A percentile compares a stretch with the other conserved stretches of the same genome.
Evolutionary conservation across 2,797 vertebrate genomes (phyloP).

Genomic region (Labeo calbasu): DNA sequence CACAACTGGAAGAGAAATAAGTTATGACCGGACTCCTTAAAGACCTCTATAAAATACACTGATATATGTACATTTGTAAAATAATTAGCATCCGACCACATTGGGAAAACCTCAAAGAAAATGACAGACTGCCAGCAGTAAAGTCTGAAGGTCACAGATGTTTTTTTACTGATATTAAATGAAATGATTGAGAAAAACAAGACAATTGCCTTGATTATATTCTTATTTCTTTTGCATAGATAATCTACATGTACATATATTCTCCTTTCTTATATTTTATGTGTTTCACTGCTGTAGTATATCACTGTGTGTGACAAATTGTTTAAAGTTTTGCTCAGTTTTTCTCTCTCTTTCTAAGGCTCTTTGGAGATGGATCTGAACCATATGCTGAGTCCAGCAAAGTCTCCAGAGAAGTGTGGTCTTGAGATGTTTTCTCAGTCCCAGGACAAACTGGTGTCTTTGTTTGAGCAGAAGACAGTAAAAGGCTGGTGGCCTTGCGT

Average conservation of each 20-base stretch:
- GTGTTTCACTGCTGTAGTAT: constrained; percentile 21
- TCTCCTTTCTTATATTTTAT: neutral
- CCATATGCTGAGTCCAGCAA: constrained; percentile 89
- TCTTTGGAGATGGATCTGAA: constrained; percentile 93
- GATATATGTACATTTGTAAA: constrained; percentile 50
- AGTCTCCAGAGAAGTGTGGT: constrained; percentile 87
- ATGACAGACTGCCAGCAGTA: constrained; percentile 31
- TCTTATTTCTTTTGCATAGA: neutral
- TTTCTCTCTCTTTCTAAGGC: constrained; percentile 71
- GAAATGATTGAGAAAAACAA: constrained; percentile 5
- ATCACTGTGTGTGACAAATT: neutral
- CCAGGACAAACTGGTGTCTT: constrained; percentile 80
- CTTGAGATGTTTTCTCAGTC: constrained; percentile 80
- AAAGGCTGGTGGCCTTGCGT: constrained; percentile 96
- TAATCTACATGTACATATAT: neutral
- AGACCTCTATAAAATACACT: constrained; percentile 56
- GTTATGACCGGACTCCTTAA: constrained; percentile 68
- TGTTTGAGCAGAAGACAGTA: constrained; percentile 94
- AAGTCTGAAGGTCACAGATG: constrained; percentile 12
- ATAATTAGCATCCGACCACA: constrained; percentile 55
- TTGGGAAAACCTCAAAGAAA: constrained; percentile 37
- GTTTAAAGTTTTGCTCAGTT: neutral
- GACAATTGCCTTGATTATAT: neutral
- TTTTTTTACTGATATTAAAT: constrained; percentile 18
- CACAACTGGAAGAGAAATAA: constrained; percentile 67